A percentile compares a stretch with the other conserved stretches of the same genome.
Evolutionary conservation across 2,888 invertebrate genomes (phyloP).

Genomic region (Polymixis lichenea): DNA sequence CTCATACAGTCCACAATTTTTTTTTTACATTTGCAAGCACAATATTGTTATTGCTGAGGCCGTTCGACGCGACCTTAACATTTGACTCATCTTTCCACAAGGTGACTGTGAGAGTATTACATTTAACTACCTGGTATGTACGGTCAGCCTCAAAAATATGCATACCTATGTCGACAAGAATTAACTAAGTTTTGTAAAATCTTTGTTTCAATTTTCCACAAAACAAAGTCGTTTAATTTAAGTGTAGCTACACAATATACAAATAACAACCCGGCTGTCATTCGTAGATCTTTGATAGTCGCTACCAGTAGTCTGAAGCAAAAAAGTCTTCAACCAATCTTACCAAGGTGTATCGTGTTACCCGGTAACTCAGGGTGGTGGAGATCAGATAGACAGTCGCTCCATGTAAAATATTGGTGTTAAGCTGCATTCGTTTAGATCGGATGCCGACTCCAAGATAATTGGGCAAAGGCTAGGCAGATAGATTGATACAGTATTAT

Average conservation of each 20-base stretch:
- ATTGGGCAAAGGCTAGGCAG: no score
- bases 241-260: neutral
- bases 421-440: no score
- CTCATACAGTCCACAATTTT: neutral
- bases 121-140: conserved; percentile 6
- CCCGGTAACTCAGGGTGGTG: no score
- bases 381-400: no score
- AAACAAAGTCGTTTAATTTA: neutral
- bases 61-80: conserved; percentile 53
- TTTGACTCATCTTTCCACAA: conserved; percentile 61
- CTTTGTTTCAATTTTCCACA: neutral
- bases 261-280: neutral
- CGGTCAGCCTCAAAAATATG: neutral
- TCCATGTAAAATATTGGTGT: no score
- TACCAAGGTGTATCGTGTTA: no score
- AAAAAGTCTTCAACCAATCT: no score
- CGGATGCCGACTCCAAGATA: no score
- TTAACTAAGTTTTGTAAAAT: no score
- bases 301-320: neutral
- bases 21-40: conserved; percentile 37
- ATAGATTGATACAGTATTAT: no score
- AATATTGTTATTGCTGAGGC: conserved; percentile 50
- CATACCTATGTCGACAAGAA: neutral
- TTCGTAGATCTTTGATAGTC: neutral
- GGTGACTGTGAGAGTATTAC: conserved; percentile 39